These are phyloP conservation scores for Poeciliopsis gracilis DNA, from an alignment of 2,797 vertebrate species.

Conservation along the genomic window DNA sequence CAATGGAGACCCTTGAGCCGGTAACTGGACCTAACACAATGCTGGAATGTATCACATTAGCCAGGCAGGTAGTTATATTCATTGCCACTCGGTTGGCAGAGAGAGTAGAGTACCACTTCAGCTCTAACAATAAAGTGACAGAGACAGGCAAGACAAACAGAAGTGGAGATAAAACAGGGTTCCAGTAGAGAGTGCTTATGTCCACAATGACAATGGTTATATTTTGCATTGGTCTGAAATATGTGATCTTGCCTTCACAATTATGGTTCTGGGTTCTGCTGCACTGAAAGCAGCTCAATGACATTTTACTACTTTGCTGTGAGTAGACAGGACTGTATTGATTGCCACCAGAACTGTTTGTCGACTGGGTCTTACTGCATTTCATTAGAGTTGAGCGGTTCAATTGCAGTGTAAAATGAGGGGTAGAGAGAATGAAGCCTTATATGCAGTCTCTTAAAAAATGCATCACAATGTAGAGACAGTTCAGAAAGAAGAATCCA, in stretches of 20 bases:
- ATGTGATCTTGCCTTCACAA: conserved; percentile 65
- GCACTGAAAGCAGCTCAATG: conserved; percentile 70
- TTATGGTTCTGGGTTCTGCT: conserved; percentile 60
- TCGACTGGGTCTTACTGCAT: conserved; percentile 48
- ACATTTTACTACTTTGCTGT: conserved; percentile 51
- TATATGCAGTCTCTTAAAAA: conserved; percentile 50
- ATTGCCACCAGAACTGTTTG: conserved; percentile 56
- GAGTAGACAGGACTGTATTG: conserved; percentile 55
- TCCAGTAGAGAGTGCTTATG: not conserved
- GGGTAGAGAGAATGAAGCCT: conserved; percentile 42
- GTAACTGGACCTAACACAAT: conserved; percentile 34
- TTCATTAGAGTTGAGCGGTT: conserved; percentile 65
- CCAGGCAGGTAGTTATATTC: conserved; percentile 66
- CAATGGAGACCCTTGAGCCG: conserved; percentile 51
- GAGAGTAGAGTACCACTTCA: conserved; percentile 41
- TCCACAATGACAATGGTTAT: not conserved
- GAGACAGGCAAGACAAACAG: conserved; percentile 9
- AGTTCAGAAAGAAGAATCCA: not conserved
- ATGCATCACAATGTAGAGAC: conserved; percentile 32
- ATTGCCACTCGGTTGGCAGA: conserved; percentile 45
- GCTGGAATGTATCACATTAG: conserved; percentile 45
- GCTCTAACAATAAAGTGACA: conserved; percentile 46
- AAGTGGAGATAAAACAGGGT: not conserved
- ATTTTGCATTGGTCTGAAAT: conserved; percentile 25
- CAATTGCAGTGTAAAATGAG: conserved; percentile 39